phyloP scores from a whole-genome alignment of 2,797 vertebrate genomes.

The Chaunax sp. region DNA sequence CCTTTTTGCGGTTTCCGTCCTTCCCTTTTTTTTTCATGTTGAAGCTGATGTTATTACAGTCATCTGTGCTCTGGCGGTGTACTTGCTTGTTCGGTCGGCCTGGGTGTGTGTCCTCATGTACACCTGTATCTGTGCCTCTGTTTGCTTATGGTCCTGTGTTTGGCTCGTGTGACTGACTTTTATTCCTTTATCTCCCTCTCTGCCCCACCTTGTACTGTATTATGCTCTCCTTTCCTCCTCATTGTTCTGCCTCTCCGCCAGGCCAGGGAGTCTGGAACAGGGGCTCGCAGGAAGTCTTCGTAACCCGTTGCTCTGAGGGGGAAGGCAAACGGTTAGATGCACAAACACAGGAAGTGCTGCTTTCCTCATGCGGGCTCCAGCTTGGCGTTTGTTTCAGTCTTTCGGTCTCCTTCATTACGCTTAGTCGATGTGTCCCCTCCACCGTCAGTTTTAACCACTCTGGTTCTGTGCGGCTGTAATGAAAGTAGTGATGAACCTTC shows the following conservation, averaged over 20 bases:
- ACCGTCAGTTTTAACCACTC: background rate
- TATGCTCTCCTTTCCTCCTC: conserved; percentile 46
- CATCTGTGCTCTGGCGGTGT: conserved; percentile 1
- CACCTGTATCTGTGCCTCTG: conserved; percentile 41
- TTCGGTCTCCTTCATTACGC: background rate
- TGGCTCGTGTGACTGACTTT: conserved; percentile 1
- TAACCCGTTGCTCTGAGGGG: conserved; percentile 33
- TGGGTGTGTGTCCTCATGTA: conserved; percentile 27
- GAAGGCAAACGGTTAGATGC: conserved; percentile 45
- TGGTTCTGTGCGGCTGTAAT: conserved; percentile 19
- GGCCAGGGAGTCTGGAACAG: conserved; percentile 28
- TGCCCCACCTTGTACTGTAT: conserved; percentile 43
- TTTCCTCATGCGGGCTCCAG: conserved; percentile 28
- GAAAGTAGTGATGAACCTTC: background rate
- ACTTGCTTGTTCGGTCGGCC: conserved; percentile 22
- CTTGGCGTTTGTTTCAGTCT: conserved; percentile 17
- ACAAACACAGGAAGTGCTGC: conserved; percentile 72
- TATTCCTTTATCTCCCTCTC: conserved; percentile 22
- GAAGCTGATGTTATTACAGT: background rate
- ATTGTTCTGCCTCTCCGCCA: conserved; percentile 56
- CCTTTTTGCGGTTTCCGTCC: background rate
- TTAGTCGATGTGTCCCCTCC: background rate
- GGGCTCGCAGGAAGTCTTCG: conserved; percentile 61
- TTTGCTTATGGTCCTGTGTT: conserved; percentile 33
- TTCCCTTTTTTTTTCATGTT: conserved; percentile 5